Evolutionary conservation across 2,113 vertebrate species (phyloP).

Genomic region (human (Homo sapiens)): GRCh38 chr4:157382501-157383000

Average conservation of each 20-base stretch:
- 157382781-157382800: background rate
- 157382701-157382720: background rate
- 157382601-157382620: background rate
- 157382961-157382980: background rate
- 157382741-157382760: background rate
- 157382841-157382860: background rate
- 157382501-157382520: background rate
- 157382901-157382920: background rate
- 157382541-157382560: background rate
- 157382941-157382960: background rate
- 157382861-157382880: background rate
- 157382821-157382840: background rate
- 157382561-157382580: background rate
- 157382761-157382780: background rate
- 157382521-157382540: background rate
- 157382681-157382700: background rate
- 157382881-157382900: background rate
- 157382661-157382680: background rate
- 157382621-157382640: background rate
- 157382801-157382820: background rate
- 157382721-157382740: background rate
- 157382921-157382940: constrained; percentile 10
- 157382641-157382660: background rate
- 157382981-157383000: background rate
- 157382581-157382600: background rate